A percentile compares a stretch with the other conserved stretches of the same genome.
phyloP scores from a whole-genome alignment of 2,113 vertebrate genomes.

The Polypterus bichir region DNA sequence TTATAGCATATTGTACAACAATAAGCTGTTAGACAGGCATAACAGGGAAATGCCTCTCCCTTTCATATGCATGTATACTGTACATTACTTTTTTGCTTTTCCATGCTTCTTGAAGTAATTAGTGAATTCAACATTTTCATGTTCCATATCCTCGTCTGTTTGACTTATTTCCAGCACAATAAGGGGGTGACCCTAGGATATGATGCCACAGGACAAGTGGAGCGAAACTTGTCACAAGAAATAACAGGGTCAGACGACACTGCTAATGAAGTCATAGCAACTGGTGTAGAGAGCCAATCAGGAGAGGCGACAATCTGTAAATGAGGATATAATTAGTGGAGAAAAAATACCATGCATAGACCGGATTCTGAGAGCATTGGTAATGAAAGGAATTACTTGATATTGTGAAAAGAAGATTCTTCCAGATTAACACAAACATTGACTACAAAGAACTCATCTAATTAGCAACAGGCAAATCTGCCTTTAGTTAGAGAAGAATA shows the following conservation, averaged over 20 bases:
- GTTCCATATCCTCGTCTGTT: constrained; percentile 37
- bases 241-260: constrained; percentile 71
- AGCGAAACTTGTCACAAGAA: constrained; percentile 66
- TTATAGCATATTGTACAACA: too few relatives aligned
- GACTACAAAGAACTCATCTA: constrained; percentile 59
- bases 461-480: constrained; percentile 59
- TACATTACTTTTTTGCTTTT: too few relatives aligned
- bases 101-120: constrained; percentile 41
- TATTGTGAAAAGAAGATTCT: constrained; percentile 53
- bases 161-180: constrained; percentile 48
- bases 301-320: constrained; percentile 61
- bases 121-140: constrained; percentile 32
- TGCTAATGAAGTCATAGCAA: constrained; percentile 75
- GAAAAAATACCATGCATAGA: constrained; percentile 60
- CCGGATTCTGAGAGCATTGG: constrained; percentile 49
- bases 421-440: constrained; percentile 67
- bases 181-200: constrained; percentile 52
- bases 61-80: too few relatives aligned
- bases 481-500: constrained; percentile 9
- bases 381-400: constrained; percentile 59
- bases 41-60: too few relatives aligned
- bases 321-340: constrained; percentile 76
- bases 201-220: constrained; percentile 53
- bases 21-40: too few relatives aligned
- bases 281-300: constrained; percentile 58